Conservation (phyloP, 2,888 invertebrate genomes). For the Argyresthia goedartella region DNA sequence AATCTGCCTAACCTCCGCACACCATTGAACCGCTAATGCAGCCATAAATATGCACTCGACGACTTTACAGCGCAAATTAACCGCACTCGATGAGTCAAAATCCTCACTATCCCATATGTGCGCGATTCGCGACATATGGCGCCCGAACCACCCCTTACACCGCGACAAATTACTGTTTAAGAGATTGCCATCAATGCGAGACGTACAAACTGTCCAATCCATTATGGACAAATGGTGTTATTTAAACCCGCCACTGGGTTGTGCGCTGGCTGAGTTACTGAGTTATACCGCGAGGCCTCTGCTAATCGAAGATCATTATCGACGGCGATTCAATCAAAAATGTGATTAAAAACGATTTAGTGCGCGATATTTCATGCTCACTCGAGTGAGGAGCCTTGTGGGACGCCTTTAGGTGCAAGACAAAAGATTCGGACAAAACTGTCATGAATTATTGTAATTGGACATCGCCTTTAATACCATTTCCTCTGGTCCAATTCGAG, state of each 20-base stretch:
- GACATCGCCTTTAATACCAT: no score
- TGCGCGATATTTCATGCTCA: constrained; percentile 16
- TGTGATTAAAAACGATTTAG: constrained; percentile 53
- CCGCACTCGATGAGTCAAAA: constrained; percentile 7
- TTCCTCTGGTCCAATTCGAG: not conserved
- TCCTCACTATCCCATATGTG: constrained; percentile 13
- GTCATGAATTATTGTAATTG: no score
- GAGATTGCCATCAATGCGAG: constrained; percentile 53
- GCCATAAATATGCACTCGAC: constrained; percentile 8
- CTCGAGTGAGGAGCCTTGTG: not conserved
- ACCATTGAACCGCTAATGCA: constrained; percentile 1
- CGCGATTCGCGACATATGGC: constrained; percentile 54
- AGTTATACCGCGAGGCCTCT: constrained; percentile 14
- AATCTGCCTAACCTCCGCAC: not conserved
- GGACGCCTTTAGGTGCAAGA: not conserved
- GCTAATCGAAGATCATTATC: constrained; percentile 60
- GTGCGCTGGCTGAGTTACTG: not conserved
- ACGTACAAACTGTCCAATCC: constrained; percentile 47
- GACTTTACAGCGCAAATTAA: constrained; percentile 4
- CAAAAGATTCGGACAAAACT: no score
- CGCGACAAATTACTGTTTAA: constrained; percentile 55
- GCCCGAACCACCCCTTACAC: constrained; percentile 14
- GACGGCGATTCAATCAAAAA: constrained; percentile 49
- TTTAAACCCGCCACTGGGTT: constrained; percentile 23
- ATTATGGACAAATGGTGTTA: constrained; percentile 61